Evolutionary conservation across 2,888 invertebrate species (phyloP), one percentile per base, ranked within the genome.

Genomic region (Oscheius onirici): DNA sequence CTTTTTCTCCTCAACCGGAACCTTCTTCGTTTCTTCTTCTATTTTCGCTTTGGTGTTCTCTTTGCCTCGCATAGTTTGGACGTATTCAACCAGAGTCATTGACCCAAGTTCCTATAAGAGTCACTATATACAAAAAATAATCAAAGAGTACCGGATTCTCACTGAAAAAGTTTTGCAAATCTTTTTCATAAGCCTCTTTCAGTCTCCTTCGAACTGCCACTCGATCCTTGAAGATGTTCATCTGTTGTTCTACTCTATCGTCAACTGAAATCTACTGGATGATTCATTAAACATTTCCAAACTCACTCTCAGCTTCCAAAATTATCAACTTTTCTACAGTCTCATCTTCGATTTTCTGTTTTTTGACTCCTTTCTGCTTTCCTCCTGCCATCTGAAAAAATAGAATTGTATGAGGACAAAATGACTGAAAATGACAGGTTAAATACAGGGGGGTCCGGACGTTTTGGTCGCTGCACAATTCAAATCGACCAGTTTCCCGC

Each of bases 401-500:
- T 8, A n/a, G n/a, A n/a, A n/a, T n/a, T n/a, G n/a, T n/a, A n/a
- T n/a, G n/a, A n/a, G n/a, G n/a, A n/a, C n/a, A 34, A 34, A 55
- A 15, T 34, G 17, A 28, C 26, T 55, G 10, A 26, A 28, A 55
- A 55, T 5, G 28, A 51, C 17, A 34, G 34, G 34, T 8, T 34
- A 34, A 34, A 8, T 0, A 34, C 34, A 34, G 8, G 34, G 34
- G 3, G 34, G 8, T 3, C n/a, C n/a, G 8, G 34, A 34, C 34
- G 34, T 6, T 34, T n/a, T 28, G 11, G 41, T 8, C 20, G 17
- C 43, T 41, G 41, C 41, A 11, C 41, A 11, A 58, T 58, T 58
- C 43, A 43, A 58, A 58, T 40, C 41, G 20, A 3, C 41, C 58
- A 15, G 41, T 58, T 58, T 58, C 58, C 58, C 58, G 58, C 58